Conservation (phyloP, 2,797 vertebrate genomes). For the Pelodytes ibericus region DNA sequence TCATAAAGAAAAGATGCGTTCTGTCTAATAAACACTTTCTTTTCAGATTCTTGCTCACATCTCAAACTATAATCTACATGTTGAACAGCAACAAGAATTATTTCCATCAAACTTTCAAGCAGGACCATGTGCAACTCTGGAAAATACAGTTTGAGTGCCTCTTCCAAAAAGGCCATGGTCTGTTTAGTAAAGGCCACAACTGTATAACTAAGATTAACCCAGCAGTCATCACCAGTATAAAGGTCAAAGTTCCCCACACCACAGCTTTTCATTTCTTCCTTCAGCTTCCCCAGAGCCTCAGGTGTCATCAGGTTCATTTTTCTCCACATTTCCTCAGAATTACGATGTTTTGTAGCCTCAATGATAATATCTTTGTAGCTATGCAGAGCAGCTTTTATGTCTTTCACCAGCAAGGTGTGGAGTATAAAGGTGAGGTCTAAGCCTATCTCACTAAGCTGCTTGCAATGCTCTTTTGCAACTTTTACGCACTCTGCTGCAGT, state of each 20-base stretch:
- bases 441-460: slow-evolving; percentile 92
- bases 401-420: slow-evolving; percentile 90
- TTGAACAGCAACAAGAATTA: slow-evolving; percentile 93
- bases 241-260: slow-evolving; percentile 87
- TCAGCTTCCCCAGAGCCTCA: slow-evolving; percentile 89
- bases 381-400: slow-evolving; percentile 88
- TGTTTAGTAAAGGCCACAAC: slow-evolving; percentile 98
- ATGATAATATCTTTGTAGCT: slow-evolving; percentile 97
- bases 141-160: slow-evolving; percentile 94
- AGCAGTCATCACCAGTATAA: slow-evolving; percentile 95
- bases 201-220: slow-evolving; percentile 98
- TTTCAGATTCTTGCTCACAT: slow-evolving; percentile 94
- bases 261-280: slow-evolving; percentile 91
- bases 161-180: slow-evolving; percentile 95
- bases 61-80: slow-evolving; percentile 97
- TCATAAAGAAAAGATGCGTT: slow-evolving; percentile 96
- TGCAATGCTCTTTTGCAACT: slow-evolving; percentile 95
- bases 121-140: slow-evolving; percentile 97
- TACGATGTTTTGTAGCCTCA: slow-evolving; percentile 96
- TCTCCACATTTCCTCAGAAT: slow-evolving; percentile 99
- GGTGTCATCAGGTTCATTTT: slow-evolving; percentile 98
- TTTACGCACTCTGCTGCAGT: slow-evolving; percentile 95
- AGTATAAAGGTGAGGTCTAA: slow-evolving; percentile 95
- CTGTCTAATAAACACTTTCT: slow-evolving; percentile 90
- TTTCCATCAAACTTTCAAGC: slow-evolving; percentile 92